Evolutionary conservation across 2,888 invertebrate genomes (phyloP), one percentile per base, ranked within the genome.

Genomic region (Heteropelma amictum): DNA sequence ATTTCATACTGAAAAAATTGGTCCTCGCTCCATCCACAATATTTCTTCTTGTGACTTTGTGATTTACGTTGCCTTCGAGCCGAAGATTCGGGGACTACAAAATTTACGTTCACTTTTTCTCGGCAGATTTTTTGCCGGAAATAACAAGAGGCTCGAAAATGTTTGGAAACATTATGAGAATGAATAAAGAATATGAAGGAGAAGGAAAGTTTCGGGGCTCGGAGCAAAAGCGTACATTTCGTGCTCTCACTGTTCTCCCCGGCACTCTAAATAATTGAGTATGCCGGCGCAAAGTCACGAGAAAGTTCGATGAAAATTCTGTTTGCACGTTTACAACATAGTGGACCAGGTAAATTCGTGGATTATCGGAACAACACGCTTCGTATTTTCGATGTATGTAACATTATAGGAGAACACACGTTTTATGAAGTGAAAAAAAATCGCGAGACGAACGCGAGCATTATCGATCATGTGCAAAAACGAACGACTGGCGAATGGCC

Each of bases 201-300:
- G 33, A n/a, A 33, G 10, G 8, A 14, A 47, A 33, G 19, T 12
- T 33, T 19, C 3, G 4, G 8, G 17, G 28, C 14, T 8, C 7
- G 26, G 19, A 19, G 17, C 26, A 17, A 4, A 17, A 23, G 21
- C 8, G 21, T 47, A 47, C n/a, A 5, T 10, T 21, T 5, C 14
- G 5, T 61, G 45, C 19, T 47, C 33, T 26, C n/a, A 14, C 17
- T 33, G 4, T 47, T 17, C 26, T 56, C 38, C 23, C 45, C 10
- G 40, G 68, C 68, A 73, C 68, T 73, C 61, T 68, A 73, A 68
- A 73, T 68, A 68, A 73, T 73, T 73, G 61, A 68, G 53, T 63
- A n/a, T n/a, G n/a, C n/a, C 56, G 14, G 61, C 28, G 8, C 35
- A 51, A 72, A 54, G 54, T 49, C 33, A 17, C 14, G 17, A 17